These are phyloP conservation scores for Hoplostethus mediterraneus DNA, from an alignment of 2,797 vertebrate genomes.

Conservation along the genomic window DNA sequence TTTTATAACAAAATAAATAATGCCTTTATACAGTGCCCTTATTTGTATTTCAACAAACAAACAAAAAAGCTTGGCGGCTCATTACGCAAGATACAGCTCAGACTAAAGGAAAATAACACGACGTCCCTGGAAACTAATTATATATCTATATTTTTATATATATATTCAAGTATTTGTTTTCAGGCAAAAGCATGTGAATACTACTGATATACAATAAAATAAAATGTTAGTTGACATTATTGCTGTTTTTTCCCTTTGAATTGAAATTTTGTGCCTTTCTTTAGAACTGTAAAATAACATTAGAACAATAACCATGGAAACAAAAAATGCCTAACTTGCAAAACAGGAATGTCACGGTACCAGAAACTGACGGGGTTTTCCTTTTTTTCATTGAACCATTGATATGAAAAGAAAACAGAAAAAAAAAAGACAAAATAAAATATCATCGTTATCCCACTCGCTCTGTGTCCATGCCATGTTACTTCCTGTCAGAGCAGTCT, in stretches of 20 bases:
- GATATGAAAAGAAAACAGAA: constrained; percentile 82
- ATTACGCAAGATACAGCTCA: constrained; percentile 92
- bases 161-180: constrained; percentile 93
- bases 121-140: constrained; percentile 89
- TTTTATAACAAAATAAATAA: constrained; percentile 97
- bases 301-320: constrained; percentile 76
- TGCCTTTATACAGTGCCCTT: constrained; percentile 95
- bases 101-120: constrained; percentile 92
- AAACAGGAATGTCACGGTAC: constrained; percentile 89
- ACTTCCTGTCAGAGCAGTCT: constrained; percentile 82
- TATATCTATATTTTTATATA: constrained; percentile 79
- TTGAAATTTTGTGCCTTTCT: constrained; percentile 86
- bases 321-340: constrained; percentile 82
- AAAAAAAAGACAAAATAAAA: constrained; percentile 81
- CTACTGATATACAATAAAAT: constrained; percentile 92
- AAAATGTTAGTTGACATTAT: constrained; percentile 91
- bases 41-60: constrained; percentile 90
- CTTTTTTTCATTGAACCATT: constrained; percentile 78
- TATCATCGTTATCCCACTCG: constrained; percentile 83
- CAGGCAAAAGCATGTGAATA: constrained; percentile 95
- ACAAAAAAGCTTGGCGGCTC: constrained; percentile 90
- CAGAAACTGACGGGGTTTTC: constrained; percentile 84
- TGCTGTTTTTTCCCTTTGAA: constrained; percentile 90
- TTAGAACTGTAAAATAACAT: constrained; percentile 86
- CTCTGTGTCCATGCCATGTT: constrained; percentile 79